Percentiles rank a stretch among this genome's conserved stretches.
phyloP scores from a whole-genome alignment of 2,797 vertebrate species.

The Nasua narica region DNA sequence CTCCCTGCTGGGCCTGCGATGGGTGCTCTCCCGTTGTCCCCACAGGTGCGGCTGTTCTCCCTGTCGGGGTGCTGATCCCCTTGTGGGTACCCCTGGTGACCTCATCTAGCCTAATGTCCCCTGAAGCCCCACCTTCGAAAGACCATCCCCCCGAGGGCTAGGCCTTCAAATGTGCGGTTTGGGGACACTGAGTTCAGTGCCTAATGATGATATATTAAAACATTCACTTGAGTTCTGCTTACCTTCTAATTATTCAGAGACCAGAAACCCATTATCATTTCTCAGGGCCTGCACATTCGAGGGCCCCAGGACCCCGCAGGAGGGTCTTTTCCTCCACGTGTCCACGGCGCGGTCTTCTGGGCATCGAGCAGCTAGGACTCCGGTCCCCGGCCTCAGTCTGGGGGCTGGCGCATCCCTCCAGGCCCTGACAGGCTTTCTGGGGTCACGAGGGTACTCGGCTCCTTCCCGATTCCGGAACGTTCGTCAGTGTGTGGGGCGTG shows the following conservation, averaged over 20 bases:
- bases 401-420: background rate
- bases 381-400: background rate
- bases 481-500: rapidly evolving
- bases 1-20: background rate
- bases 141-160: background rate
- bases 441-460: background rate
- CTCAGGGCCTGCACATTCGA: background rate
- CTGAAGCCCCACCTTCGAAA: background rate
- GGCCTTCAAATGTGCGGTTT: background rate
- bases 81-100: background rate
- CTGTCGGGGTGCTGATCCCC: rapidly evolving
- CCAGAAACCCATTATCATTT: background rate
- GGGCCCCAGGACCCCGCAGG: background rate
- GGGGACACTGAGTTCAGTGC: background rate
- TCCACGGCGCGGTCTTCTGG: too few species aligned
- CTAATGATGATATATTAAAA: background rate
- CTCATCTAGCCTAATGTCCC: background rate
- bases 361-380: background rate
- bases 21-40: rapidly evolving
- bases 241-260: background rate
- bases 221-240: background rate
- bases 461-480: background rate
- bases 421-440: background rate
- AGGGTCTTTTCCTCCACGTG: too few species aligned
- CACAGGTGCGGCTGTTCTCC: background rate